Percentiles rank a stretch among this genome's conserved stretches.
These are phyloP conservation scores for Campoplex capitator DNA, from an alignment of 2,888 invertebrate species.

Conservation along the genomic window DNA sequence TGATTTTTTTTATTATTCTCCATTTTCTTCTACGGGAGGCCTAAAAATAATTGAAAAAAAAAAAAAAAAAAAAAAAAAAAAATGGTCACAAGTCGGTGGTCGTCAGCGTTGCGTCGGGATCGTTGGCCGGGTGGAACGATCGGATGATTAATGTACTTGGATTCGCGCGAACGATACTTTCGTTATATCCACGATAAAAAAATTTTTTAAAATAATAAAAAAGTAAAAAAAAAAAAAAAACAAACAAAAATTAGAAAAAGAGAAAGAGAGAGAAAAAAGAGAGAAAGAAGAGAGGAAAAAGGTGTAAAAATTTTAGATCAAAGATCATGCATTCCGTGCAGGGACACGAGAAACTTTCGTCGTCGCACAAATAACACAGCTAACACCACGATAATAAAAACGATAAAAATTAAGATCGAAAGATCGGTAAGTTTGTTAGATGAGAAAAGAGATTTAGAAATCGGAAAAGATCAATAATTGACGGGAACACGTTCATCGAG, in stretches of 20 bases:
- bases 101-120: conserved; percentile 83
- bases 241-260: conserved; percentile 25
- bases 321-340: conserved; percentile 36
- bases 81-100: conserved; percentile 74
- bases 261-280: conserved; percentile 8
- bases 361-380: not conserved
- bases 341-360: conserved; percentile 1
- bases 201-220: conserved; percentile 12
- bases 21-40: conserved; percentile 69
- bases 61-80: not conserved
- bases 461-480: conserved; percentile 16
- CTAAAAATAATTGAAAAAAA: conserved; percentile 59
- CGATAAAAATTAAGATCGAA: conserved; percentile 3
- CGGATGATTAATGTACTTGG: conserved; percentile 69
- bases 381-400: not conserved
- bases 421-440: conserved; percentile 55
- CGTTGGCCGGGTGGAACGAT: conserved; percentile 82
- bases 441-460: conserved; percentile 27
- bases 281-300: conserved; percentile 1
- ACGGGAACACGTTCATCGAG: conserved; percentile 27
- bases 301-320: conserved; percentile 22
- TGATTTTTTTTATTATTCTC: conserved; percentile 60
- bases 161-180: conserved; percentile 47
- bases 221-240: not conserved
- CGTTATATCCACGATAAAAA: conserved; percentile 31